These are phyloP conservation scores for Drosophila paranaensis DNA, from an alignment of 2,888 invertebrate genomes.

Conservation along the genomic window DNA sequence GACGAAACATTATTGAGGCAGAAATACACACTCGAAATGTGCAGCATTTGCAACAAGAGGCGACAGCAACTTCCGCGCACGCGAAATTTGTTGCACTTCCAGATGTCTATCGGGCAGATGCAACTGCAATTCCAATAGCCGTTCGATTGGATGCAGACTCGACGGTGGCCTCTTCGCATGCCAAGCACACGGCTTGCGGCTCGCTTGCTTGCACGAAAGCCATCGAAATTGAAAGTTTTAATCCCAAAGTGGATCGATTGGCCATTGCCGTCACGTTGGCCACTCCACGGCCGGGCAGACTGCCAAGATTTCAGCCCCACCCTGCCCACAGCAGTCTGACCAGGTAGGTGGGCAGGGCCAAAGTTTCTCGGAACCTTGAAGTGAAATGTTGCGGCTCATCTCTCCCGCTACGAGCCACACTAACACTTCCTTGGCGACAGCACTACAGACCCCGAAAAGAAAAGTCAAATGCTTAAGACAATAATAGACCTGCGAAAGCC, in stretches of 20 bases:
- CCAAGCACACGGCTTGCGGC: conserved; percentile 6
- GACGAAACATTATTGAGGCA: conserved; percentile 26
- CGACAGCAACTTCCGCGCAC: conserved; percentile 44
- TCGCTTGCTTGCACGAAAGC: conserved; percentile 2
- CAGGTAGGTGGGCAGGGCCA: conserved; percentile 9
- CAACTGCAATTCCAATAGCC: conserved; percentile 26
- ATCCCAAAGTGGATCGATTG: conserved; percentile 32
- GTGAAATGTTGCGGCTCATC: conserved; percentile 1
- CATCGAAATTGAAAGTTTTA: conserved; percentile 60
- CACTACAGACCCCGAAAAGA: conserved; percentile 2
- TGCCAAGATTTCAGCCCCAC: conserved; percentile 34
- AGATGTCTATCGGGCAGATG: conserved; percentile 47
- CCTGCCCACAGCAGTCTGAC: conserved; percentile 3
- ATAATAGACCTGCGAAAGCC: conserved; percentile 4
- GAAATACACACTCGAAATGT: conserved; percentile 20
- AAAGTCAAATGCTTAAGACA: conserved; percentile 17
- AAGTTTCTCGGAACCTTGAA: conserved; percentile 9
- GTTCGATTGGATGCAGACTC: conserved; percentile 8
- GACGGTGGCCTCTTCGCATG: conserved; percentile 21
- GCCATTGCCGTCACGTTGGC: conserved; percentile 62
- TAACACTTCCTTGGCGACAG: conserved; percentile 38
- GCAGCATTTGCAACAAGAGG: conserved; percentile 33
- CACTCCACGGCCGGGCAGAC: conserved; percentile 30
- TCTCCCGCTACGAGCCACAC: conserved; percentile 13
- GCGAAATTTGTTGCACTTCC: conserved; percentile 23